These are phyloP conservation scores for Epsilonema sp. DNA, from an alignment of 2,888 invertebrate species.

Conservation along the genomic window DNA sequence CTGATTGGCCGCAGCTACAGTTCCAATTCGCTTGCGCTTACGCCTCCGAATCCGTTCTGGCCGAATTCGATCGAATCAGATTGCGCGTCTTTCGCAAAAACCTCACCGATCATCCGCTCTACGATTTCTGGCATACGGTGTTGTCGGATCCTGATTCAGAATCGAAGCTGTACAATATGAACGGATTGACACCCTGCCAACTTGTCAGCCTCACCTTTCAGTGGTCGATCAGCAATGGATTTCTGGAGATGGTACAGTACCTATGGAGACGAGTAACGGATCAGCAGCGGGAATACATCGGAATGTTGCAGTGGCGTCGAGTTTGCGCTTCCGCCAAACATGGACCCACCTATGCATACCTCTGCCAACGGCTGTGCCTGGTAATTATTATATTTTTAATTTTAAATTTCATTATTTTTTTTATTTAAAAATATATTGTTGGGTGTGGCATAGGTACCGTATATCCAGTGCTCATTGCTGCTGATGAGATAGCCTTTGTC, in stretches of 20 bases:
- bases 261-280: constrained; percentile 4
- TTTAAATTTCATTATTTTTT: no score
- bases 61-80: constrained; percentile 16
- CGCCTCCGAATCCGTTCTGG: constrained; percentile 13
- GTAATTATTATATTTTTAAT: no score
- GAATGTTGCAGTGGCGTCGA: constrained; percentile 1
- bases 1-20: constrained; percentile 15
- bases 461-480: no score
- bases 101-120: constrained; percentile 5
- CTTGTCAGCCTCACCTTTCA: background rate
- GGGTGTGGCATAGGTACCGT: no score
- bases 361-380: background rate
- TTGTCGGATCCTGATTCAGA: background rate
- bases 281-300: constrained; percentile 4
- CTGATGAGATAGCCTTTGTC: no score
- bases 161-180: background rate
- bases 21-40: constrained; percentile 19
- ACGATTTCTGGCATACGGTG: constrained; percentile 4
- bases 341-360: background rate
- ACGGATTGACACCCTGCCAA: constrained; percentile 2
- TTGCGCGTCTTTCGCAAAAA: constrained; percentile 11
- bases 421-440: no score
- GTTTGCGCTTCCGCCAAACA: background rate
- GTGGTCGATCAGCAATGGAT: constrained; percentile 5
- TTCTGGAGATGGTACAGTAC: constrained; percentile 1